phyloP scores from a whole-genome alignment of 2,797 vertebrate species.

The Lerista edwardsae region DNA sequence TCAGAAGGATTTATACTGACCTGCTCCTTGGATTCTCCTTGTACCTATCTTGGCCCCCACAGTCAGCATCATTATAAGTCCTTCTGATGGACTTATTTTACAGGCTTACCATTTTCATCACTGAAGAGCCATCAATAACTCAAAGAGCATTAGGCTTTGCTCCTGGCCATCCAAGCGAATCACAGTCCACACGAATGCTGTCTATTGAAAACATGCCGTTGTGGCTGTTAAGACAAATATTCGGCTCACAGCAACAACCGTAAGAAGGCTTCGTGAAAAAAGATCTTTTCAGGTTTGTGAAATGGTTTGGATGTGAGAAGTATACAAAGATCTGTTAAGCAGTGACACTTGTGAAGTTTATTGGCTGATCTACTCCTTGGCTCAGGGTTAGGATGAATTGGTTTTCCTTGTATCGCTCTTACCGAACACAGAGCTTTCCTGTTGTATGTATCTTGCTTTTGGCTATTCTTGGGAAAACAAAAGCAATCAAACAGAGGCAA shows the following conservation, averaged over 20 bases:
- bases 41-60: background rate
- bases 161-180: slow-evolving; percentile 29
- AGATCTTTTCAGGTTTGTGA: slow-evolving; percentile 25
- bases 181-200: slow-evolving; percentile 7
- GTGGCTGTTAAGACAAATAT: slow-evolving; percentile 37
- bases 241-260: slow-evolving; percentile 34
- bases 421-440: slow-evolving; percentile 40
- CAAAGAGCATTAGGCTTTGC: slow-evolving; percentile 16
- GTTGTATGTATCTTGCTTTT: slow-evolving; percentile 35
- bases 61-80: slow-evolving; percentile 12
- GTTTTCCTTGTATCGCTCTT: slow-evolving; percentile 42
- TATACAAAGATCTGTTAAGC: slow-evolving; percentile 56
- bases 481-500: slow-evolving; percentile 43
- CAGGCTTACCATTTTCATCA: slow-evolving; percentile 14
- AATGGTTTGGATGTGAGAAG: slow-evolving; percentile 42
- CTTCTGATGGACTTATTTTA: slow-evolving; percentile 11
- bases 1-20: background rate
- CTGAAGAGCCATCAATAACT: slow-evolving; percentile 32
- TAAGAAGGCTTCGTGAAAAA: slow-evolving; percentile 30
- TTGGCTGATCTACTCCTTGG: slow-evolving; percentile 44
- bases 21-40: slow-evolving; percentile 12
- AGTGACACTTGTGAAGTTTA: slow-evolving; percentile 54
- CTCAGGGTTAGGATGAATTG: slow-evolving; percentile 59
- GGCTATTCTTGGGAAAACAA: slow-evolving; percentile 13
- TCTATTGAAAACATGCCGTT: slow-evolving; percentile 38